Evolutionary conservation across 2,797 vertebrate species (phyloP), one percentile per base, ranked within the genome.

Genomic region (Parauchenoglanis ngamensis): DNA sequence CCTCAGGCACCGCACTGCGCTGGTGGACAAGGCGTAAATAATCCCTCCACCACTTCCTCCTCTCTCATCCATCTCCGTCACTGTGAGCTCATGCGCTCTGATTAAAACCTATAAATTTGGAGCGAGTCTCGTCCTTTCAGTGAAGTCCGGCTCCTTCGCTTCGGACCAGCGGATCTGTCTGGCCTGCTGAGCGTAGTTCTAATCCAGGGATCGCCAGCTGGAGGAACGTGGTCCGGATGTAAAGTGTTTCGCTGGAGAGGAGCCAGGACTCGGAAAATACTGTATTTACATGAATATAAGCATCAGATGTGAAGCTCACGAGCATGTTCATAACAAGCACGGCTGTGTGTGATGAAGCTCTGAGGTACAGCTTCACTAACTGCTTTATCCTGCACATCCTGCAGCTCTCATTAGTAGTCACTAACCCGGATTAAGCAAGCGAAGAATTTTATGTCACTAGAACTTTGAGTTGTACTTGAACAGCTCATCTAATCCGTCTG

Each of bases 1-100:
- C 68, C 31, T 70, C 44, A 83, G 46, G 35, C 46, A 61, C n/a
- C 65, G 63, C 54, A 61, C 15, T 73, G 65, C 63, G 40, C 46
- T 85, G 81, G 49, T 87, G 65, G 86, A 86, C 65, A 61, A 49
- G 52, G 44, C 2, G 6, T 73, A 54, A 80, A 63, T 87, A 31
- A 54, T 10, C 21, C 87, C 75, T 65, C 35, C 52, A 15, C 28
- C 28, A 21, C 13, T 54, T 76, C 54, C 56, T 44, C 56, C 15
- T 17, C 15, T 11, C 7, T 78, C 28, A 31, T 78, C n/a, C 56
- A 13, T 78, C 54, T 56, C 52, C 4, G 0, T 79, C 28, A 59
- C 28, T 21, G 3, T 19, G 54, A 21, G 6, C 73, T 44, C 23
- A 25, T 13, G 44, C 8, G n/a, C 49, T 23, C 54, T 35, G 52